A percentile compares a stretch with the other conserved stretches of the same genome.
These are phyloP conservation scores for Tragelaphus buxtoni DNA, from an alignment of 2,113 vertebrate species.

Conservation along the genomic window DNA sequence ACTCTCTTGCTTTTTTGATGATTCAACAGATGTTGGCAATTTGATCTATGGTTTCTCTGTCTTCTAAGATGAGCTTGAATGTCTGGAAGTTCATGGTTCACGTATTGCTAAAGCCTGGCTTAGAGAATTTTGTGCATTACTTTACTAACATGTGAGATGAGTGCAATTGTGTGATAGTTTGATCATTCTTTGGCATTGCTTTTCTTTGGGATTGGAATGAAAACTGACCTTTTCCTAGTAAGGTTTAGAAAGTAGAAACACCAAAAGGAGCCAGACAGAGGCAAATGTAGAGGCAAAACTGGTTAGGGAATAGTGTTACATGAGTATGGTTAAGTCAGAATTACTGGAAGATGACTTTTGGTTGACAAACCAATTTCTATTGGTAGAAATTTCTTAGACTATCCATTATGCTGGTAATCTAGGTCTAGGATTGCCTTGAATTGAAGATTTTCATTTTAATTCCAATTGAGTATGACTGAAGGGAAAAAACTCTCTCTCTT, in stretches of 20 bases:
- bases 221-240: background rate
- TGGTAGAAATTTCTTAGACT: background rate
- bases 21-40: background rate
- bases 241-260: background rate
- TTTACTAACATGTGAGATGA: background rate
- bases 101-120: accelerated
- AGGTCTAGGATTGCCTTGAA: background rate
- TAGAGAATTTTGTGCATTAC: background rate
- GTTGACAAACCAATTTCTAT: background rate
- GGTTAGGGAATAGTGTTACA: background rate
- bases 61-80: background rate
- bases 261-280: background rate
- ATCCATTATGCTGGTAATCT: background rate
- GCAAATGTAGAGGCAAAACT: background rate
- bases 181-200: background rate
- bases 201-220: background rate
- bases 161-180: background rate
- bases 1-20: background rate
- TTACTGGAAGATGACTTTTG: background rate
- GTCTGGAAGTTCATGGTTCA: background rate
- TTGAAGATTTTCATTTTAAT: slow-evolving; percentile 33
- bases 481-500: background rate
- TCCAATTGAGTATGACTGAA: background rate
- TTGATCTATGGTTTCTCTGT: background rate
- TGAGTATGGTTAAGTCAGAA: background rate